Conservation (phyloP, 2,113 vertebrate species). For the Perca schrenkii region DNA sequence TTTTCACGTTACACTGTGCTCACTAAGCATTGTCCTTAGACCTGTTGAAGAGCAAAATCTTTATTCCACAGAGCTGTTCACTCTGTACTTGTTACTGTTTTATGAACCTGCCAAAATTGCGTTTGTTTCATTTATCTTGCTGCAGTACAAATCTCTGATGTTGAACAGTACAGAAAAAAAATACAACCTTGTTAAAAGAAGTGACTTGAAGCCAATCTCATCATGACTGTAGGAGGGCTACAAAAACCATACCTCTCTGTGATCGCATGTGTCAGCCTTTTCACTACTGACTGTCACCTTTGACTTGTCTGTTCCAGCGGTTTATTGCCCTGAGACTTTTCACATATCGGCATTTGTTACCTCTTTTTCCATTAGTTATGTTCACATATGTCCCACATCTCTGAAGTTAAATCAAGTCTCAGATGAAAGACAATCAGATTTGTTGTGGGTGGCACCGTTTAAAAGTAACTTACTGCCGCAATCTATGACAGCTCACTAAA, state of each 20-base stretch:
- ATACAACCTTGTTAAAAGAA: background rate
- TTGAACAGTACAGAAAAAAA: background rate
- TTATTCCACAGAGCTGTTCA: constrained; percentile 8
- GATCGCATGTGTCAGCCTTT: constrained; percentile 20
- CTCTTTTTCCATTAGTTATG: constrained; percentile 5
- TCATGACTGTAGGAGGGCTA: background rate
- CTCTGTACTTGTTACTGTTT: constrained; percentile 1
- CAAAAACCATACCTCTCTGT: background rate
- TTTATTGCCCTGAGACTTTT: constrained; percentile 11
- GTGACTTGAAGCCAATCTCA: background rate
- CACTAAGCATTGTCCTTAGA: background rate
- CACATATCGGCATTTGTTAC: background rate
- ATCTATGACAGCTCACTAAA: constrained; percentile 31
- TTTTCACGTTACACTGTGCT: background rate
- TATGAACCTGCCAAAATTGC: background rate
- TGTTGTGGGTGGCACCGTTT: constrained; percentile 31
- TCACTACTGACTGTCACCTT: constrained; percentile 20
- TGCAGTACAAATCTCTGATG: background rate
- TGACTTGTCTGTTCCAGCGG: background rate
- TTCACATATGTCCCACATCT: constrained; percentile 16
- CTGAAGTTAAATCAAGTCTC: background rate
- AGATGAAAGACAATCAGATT: background rate
- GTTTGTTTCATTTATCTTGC: background rate
- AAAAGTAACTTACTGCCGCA: constrained; percentile 9
- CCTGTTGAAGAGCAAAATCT: constrained; percentile 17